Conservation (phyloP, 2,888 invertebrate genomes). For the Adelognathus sp. region DNA sequence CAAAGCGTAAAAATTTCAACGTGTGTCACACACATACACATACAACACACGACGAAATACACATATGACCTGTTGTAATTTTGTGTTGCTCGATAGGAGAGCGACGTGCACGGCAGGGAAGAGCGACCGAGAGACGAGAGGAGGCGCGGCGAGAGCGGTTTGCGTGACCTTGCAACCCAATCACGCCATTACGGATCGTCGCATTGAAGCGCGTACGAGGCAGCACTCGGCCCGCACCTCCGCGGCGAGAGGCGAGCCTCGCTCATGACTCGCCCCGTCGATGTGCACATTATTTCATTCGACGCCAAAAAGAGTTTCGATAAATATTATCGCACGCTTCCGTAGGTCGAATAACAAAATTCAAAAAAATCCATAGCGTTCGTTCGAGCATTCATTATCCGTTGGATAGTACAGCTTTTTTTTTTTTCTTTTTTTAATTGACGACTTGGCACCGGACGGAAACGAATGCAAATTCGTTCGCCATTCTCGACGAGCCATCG, state of each 20-base stretch:
- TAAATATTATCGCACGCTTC: background rate
- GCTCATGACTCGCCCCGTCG: background rate
- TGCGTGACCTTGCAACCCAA: slow-evolving; percentile 58
- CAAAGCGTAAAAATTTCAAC: slow-evolving; percentile 33
- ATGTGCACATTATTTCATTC: background rate
- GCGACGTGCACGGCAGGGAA: slow-evolving; percentile 47
- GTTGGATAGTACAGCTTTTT: slow-evolving; percentile 25
- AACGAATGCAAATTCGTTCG: slow-evolving; percentile 68
- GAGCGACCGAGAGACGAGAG: slow-evolving; percentile 36
- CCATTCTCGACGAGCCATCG: slow-evolving; percentile 46
- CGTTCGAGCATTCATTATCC: slow-evolving; percentile 14
- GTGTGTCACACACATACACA: background rate
- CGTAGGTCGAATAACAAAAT: background rate
- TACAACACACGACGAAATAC: too few relatives aligned
- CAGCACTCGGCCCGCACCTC: slow-evolving; percentile 34
- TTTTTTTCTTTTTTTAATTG: slow-evolving; percentile 46
- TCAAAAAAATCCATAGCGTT: background rate
- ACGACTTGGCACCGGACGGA: slow-evolving; percentile 57
- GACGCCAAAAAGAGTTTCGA: background rate
- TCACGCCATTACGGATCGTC: slow-evolving; percentile 57
- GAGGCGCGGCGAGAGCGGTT: slow-evolving; percentile 25
- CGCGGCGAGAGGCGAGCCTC: background rate
- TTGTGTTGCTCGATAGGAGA: background rate
- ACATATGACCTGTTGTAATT: background rate
- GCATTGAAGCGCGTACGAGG: slow-evolving; percentile 52